Conservation (phyloP, 2,113 vertebrate species). For the Petromus typicus region DNA sequence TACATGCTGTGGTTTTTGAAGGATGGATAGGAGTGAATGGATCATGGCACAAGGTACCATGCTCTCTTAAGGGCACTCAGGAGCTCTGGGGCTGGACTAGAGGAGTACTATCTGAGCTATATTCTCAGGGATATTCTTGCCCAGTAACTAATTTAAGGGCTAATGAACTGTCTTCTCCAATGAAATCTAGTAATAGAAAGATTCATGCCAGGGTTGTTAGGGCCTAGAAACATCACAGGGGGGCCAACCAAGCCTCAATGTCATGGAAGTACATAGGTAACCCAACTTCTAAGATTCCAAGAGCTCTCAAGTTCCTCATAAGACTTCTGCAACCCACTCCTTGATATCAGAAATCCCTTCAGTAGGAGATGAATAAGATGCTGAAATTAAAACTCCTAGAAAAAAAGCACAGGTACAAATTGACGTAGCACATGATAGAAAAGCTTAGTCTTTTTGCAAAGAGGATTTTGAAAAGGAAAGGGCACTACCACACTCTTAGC, state of each 20-base stretch:
- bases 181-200: neutral
- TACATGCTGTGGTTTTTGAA: neutral
- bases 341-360: conserved; percentile 33
- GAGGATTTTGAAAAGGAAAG: neutral
- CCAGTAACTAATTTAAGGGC: neutral
- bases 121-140: neutral
- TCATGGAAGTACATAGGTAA: neutral
- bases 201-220: neutral
- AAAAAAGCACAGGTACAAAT: neutral
- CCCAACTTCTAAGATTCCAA: neutral
- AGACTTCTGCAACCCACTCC: neutral
- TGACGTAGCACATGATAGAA: neutral
- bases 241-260: neutral
- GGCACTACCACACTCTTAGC: neutral
- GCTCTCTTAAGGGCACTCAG: neutral
- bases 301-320: neutral
- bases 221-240: neutral
- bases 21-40: neutral
- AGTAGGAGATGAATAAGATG: neutral
- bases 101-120: neutral
- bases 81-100: neutral
- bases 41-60: neutral
- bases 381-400: neutral
- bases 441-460: neutral
- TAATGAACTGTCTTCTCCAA: conserved; percentile 19